These are phyloP conservation scores for Thomomys bottae DNA, from an alignment of 2,113 vertebrate genomes.

Conservation along the genomic window DNA sequence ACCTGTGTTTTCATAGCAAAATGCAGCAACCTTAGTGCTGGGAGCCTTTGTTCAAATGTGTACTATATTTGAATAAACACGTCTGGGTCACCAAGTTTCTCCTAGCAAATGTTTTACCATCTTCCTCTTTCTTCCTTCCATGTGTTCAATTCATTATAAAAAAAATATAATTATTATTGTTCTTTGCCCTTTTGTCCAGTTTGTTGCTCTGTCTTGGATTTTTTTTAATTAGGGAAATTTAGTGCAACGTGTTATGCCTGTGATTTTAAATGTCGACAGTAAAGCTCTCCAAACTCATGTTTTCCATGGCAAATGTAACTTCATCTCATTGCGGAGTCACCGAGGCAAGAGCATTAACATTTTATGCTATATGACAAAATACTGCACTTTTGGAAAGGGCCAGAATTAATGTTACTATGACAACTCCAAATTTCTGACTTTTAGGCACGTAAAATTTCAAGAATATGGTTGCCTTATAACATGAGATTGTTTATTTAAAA, in stretches of 20 bases:
- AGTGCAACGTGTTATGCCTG: constrained; percentile 65
- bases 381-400: constrained; percentile 63
- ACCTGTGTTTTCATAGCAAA: constrained; percentile 31
- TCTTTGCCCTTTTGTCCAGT: constrained; percentile 77
- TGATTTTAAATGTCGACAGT: constrained; percentile 65
- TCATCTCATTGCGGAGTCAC: constrained; percentile 44
- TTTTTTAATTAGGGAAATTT: constrained; percentile 75
- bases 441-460: constrained; percentile 66
- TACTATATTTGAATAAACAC: constrained; percentile 13
- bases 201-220: constrained; percentile 56
- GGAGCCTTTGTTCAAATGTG: constrained; percentile 30
- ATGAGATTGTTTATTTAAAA: constrained; percentile 33
- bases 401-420: constrained; percentile 72
- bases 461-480: constrained; percentile 43
- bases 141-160: constrained; percentile 65
- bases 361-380: constrained; percentile 74
- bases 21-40: background rate
- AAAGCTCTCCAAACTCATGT: constrained; percentile 53
- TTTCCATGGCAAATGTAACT: constrained; percentile 62
- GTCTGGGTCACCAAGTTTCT: constrained; percentile 22
- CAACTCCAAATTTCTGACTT: constrained; percentile 74
- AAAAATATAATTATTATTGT: constrained; percentile 68
- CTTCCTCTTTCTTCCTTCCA: constrained; percentile 59
- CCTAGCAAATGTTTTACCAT: constrained; percentile 67
- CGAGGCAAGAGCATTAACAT: constrained; percentile 32